Percentiles rank a stretch among this genome's conserved stretches.
Evolutionary conservation across 2,113 vertebrate genomes (phyloP).

Genomic region (Corynorhinus townsendii): DNA sequence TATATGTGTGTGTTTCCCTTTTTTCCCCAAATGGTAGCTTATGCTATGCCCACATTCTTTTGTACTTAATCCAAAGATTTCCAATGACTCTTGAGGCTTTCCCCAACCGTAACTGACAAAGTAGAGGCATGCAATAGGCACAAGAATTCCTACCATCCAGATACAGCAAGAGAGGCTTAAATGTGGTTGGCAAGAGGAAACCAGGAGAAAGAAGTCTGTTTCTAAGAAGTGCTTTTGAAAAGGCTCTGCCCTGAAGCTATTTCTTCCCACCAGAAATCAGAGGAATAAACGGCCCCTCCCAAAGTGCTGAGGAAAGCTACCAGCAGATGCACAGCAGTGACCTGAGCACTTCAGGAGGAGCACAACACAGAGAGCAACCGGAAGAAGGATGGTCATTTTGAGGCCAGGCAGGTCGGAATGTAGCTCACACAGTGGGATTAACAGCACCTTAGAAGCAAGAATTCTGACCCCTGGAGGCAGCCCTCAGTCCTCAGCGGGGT

Average conservation of each 20-base stretch:
- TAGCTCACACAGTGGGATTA: neutral
- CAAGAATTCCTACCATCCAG: neutral
- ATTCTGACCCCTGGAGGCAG: neutral
- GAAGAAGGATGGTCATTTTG: neutral
- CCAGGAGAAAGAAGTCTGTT: constrained; percentile 8
- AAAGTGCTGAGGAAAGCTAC: constrained; percentile 36
- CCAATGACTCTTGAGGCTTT: neutral
- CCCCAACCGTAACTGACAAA: neutral
- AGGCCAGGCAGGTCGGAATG: neutral
- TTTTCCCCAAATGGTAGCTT: neutral
- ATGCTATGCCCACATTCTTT: neutral
- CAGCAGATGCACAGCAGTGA: neutral
- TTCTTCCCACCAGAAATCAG: constrained; percentile 56
- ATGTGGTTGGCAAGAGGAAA: neutral
- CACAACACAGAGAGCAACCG: neutral
- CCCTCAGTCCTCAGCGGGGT: neutral
- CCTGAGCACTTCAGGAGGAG: neutral
- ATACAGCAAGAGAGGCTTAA: neutral
- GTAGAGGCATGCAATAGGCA: neutral
- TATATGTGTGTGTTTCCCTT: neutral
- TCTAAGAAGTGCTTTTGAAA: constrained; percentile 26
- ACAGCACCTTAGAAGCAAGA: neutral
- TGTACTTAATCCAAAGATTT: neutral
- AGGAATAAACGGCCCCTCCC: constrained; percentile 39
- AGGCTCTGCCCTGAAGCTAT: neutral